Percentiles rank a stretch among this genome's conserved stretches.
These are phyloP conservation scores for Torymus texanus DNA, from an alignment of 2,888 invertebrate genomes.

Conservation along the genomic window DNA sequence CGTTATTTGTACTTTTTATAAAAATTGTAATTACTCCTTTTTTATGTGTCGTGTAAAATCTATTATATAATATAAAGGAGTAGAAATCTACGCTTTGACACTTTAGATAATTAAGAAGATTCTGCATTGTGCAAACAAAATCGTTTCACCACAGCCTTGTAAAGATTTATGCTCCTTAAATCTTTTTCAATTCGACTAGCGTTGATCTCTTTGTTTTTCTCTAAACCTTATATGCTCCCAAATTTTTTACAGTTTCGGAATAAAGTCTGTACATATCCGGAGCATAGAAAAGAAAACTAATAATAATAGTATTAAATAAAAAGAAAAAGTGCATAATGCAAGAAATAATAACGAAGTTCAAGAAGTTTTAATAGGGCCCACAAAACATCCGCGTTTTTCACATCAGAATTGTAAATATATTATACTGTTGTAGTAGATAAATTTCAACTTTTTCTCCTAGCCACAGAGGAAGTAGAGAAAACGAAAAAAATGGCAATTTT, in stretches of 20 bases:
- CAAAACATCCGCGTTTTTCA: slow-evolving; percentile 57
- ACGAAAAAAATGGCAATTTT: slow-evolving; percentile 48
- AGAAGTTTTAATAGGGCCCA: slow-evolving; percentile 56
- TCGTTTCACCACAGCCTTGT: slow-evolving; percentile 46
- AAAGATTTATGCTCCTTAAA: slow-evolving; percentile 17
- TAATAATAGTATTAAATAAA: slow-evolving; percentile 46
- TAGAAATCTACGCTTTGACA: slow-evolving; percentile 10
- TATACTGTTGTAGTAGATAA: slow-evolving; percentile 52
- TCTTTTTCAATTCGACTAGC: slow-evolving; percentile 35
- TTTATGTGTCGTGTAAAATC: no score
- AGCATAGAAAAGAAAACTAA: slow-evolving; percentile 46
- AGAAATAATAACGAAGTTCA: slow-evolving; percentile 48
- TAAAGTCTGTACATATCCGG: slow-evolving; percentile 60
- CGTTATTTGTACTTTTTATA: no score
- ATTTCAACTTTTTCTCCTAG: slow-evolving; percentile 52
- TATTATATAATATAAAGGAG: not conserved
- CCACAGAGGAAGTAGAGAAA: slow-evolving; percentile 45
- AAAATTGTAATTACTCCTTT: not conserved
- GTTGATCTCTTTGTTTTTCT: slow-evolving; percentile 40
- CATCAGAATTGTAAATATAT: slow-evolving; percentile 57
- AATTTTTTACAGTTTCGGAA: slow-evolving; percentile 58
- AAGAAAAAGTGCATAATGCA: slow-evolving; percentile 47
- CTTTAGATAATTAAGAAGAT: slow-evolving; percentile 12
- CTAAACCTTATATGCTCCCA: slow-evolving; percentile 44
- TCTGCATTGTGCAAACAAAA: slow-evolving; percentile 35